Base-by-base conservation (phyloP, 2,113 vertebrate species). In the Myotis davidii region DNA sequence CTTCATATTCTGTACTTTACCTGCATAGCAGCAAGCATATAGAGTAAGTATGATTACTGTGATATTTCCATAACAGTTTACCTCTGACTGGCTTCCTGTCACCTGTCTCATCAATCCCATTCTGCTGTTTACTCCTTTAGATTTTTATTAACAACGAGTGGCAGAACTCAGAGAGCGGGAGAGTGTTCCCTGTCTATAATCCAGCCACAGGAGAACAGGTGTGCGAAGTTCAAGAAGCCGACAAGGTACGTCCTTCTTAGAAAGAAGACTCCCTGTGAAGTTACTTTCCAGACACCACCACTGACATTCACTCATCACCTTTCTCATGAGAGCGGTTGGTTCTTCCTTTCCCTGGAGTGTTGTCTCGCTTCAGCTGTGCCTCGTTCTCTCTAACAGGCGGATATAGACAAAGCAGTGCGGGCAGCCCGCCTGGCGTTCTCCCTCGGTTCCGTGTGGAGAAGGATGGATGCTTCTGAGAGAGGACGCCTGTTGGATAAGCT, bases 131-230 rank as follows among this genome's bases (percentile, higher is more conserved):
- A 48, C n/a, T 92, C 61, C 72, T 39, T 45, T 98, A 99, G 99
- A 99, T 99, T 97, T 99, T 99, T 97, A 99, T 99, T 97, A 99
- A 99, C 98, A 99, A 99, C 21, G 99, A 99, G 96, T 99, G 99
- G 99, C 99, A 99, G 74, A 99, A 99, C 98, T 99, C 99, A 9
- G 99, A 99, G 92, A 99, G 99, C 32, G 99, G 99, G 42, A 99
- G 99, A 97, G 98, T 98, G 32, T 99, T 99, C 97, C 98, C 99
- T 16, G 98, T 99, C 20, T 99, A 98, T 96, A 99, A 99, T 96
- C 99, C 99, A 18, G 98, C 99, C 32, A 99, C 99, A 6, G 99
- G 99, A 96, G 99, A 99, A 94, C 99, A 99, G 98, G 99, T 99
- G 97, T 99, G 99, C 97, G 99, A 99, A 89, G 99, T 99, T 96